Evolutionary conservation across 1,140 invertebrate genomes (phyloP).

Genomic region (Stenopsyche tienmushanensis): DNA sequence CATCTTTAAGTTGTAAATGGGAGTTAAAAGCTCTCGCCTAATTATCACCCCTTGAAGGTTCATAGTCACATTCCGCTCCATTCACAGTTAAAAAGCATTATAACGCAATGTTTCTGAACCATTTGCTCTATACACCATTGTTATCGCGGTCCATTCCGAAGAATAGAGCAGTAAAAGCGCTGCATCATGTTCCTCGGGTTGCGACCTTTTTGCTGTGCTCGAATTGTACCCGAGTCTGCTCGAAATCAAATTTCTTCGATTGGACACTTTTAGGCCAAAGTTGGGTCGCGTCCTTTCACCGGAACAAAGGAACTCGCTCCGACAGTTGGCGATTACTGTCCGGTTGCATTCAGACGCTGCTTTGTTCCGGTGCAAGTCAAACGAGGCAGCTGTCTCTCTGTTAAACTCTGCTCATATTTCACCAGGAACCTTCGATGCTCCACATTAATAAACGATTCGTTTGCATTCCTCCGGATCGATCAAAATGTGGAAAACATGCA

Average conservation of each 20-base stretch:
- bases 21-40: neutral
- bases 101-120: slow-evolving; percentile 1
- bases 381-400: neutral
- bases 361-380: slow-evolving; percentile 8
- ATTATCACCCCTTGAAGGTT: neutral
- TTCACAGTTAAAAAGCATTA: slow-evolving; percentile 2
- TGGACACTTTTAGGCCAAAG: too few species aligned
- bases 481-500: too few species aligned
- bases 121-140: neutral
- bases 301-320: neutral
- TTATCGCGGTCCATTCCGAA: neutral
- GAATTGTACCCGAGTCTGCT: neutral
- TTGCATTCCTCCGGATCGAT: too few species aligned
- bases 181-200: too few species aligned
- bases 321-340: neutral
- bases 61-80: neutral
- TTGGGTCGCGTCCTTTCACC: neutral
- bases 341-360: neutral
- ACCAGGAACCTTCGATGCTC: neutral
- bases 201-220: too few species aligned
- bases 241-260: too few species aligned
- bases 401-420: slow-evolving; percentile 11
- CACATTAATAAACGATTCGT: too few species aligned
- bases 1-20: neutral
- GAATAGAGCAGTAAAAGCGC: too few species aligned